These are phyloP conservation scores for Actias luna DNA, from an alignment of 2,888 invertebrate genomes.

Conservation along the genomic window DNA sequence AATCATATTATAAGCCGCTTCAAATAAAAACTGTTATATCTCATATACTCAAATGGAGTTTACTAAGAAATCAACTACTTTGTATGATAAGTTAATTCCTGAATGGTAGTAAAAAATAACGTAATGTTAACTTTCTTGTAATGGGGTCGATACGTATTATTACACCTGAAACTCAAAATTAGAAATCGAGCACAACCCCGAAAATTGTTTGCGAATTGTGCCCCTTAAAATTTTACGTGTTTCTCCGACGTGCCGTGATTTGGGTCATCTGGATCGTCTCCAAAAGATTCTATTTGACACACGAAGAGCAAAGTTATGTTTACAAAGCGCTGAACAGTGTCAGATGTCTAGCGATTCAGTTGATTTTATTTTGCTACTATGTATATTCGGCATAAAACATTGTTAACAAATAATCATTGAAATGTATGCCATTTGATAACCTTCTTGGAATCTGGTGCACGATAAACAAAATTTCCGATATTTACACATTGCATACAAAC, in stretches of 20 bases:
- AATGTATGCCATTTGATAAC: constrained; percentile 8
- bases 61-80: background rate
- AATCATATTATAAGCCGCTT: background rate
- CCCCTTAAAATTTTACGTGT: constrained; percentile 49
- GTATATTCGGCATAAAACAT: background rate
- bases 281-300: constrained; percentile 61
- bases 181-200: constrained; percentile 32
- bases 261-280: constrained; percentile 73
- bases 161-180: constrained; percentile 26
- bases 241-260: constrained; percentile 54
- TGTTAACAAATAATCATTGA: background rate
- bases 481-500: background rate
- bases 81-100: no score
- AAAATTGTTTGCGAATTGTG: constrained; percentile 52
- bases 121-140: constrained; percentile 3
- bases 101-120: no score
- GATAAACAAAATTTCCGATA: constrained; percentile 2
- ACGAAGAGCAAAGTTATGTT: constrained; percentile 47
- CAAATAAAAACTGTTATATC: background rate
- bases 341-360: background rate
- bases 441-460: constrained; percentile 9
- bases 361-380: background rate
- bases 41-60: background rate
- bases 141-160: constrained; percentile 25
- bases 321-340: constrained; percentile 33